Evolutionary conservation across 1,140 invertebrate species (phyloP), one percentile per base, ranked within the genome.

Genomic region (Neodiprion lecontei): DNA sequence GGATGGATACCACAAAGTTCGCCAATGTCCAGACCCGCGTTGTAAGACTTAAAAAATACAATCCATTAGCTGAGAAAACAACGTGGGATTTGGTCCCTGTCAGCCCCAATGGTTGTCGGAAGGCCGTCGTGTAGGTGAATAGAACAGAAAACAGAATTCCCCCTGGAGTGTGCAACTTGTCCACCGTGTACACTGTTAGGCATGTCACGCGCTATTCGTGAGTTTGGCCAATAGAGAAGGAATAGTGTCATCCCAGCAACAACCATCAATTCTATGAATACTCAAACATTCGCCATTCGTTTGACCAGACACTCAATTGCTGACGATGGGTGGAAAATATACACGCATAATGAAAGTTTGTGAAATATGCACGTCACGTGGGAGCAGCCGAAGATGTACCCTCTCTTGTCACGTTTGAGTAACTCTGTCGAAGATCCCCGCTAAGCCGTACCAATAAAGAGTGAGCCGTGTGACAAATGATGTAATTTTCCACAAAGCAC

Each of bases 41-140:
- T 61, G 53, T 14, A 61, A 61, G 53, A 61, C 53, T 61, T 61
- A 61, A 61, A 61, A 61, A 61, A 61, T 61, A 61, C 53, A 61
- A 61, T 61, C 53, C 53, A 61, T 61, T 61, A 61, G 53, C 53
- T 61, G 53, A 61, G 53, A 61, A 61, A 61, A 61, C 53, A 61
- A 12, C 11, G 53, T 61, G 8, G 53, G 53, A 17, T 14, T 61
- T 5, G 53, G 53, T 61, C 53, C 53, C n/a, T 61, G 53, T 61
- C 53, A 61, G 53, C 53, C 2, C 28, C 28, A 40, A 61, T 17
- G 53, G 53, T 61, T 61, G 53, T 61, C 53, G 53, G 53, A 61
- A 9, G 11, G 9, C 9, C 53, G n/a, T 61, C 53, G n/a, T 61
- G 53, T 61, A 61, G n/a, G 53, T 17, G 53, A 17, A 61, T 14